Evolutionary conservation across 2,888 invertebrate species (phyloP).

Genomic region (Tryphoninae sp.): DNA sequence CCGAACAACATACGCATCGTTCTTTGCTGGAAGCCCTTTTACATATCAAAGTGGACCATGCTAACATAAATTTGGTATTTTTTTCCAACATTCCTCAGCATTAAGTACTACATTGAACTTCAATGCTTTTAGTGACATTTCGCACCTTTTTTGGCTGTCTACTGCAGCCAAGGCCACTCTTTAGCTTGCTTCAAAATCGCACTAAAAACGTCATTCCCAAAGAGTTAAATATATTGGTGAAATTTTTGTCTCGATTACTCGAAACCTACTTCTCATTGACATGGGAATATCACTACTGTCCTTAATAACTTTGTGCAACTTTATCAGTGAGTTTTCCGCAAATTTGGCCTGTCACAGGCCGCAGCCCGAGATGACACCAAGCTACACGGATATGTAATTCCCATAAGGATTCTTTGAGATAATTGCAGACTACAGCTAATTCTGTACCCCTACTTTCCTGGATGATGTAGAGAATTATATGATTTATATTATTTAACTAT

Average conservation of each 20-base stretch:
- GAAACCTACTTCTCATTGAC: constrained; percentile 67
- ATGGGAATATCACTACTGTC: constrained; percentile 61
- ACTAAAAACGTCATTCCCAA: constrained; percentile 27
- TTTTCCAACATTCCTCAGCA: constrained; percentile 82
- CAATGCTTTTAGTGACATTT: not conserved
- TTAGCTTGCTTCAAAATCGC: constrained; percentile 29
- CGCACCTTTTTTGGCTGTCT: constrained; percentile 27
- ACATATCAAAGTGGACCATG: constrained; percentile 83
- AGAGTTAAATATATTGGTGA: not conserved
- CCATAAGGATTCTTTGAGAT: constrained; percentile 84
- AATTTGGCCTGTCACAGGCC: constrained; percentile 80
- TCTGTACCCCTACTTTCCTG: constrained; percentile 87
- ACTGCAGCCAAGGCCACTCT: constrained; percentile 12
- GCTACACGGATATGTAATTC: constrained; percentile 87
- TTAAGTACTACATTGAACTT: constrained; percentile 61
- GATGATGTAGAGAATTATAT: constrained; percentile 1
- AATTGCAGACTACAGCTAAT: constrained; percentile 84
- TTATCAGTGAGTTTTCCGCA: constrained; percentile 76
- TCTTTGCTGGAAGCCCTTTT: constrained; percentile 85
- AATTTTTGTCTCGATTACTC: constrained; percentile 20
- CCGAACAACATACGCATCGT: constrained; percentile 85
- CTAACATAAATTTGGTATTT: constrained; percentile 83
- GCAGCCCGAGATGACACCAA: constrained; percentile 85
- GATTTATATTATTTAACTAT: not conserved
- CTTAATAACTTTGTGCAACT: constrained; percentile 64